Evolutionary conservation across 2,113 vertebrate genomes (phyloP), one percentile per base, ranked within the genome.

Genomic region (Corythoichthys haematopterus): DNA sequence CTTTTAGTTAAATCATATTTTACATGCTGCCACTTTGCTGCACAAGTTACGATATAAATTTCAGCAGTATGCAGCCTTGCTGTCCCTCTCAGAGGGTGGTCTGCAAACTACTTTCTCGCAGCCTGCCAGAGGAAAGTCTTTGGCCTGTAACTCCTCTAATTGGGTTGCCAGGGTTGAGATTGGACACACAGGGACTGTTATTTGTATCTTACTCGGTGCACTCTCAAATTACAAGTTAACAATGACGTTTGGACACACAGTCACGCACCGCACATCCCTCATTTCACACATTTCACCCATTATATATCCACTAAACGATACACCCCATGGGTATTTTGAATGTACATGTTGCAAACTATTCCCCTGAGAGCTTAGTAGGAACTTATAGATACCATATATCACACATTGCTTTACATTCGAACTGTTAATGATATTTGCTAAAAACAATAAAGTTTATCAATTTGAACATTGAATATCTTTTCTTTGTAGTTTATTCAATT

Each of bases 111-210:
- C 69, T 79, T 77, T 78, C 68, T 77, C 61, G 40, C 73, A 77
- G 76, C 46, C 56, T 75, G 46, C 71, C 55, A 53, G 65, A 80
- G 71, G 60, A 77, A 76, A 78, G 77, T 84, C 71, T 82, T 68
- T 65, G 78, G 74, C 80, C 77, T 70, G 70, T 72, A 78, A 71
- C 72, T 83, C 69, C 75, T 83, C 86, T 89, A 90, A 89, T 89
- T 89, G 82, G 87, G 85, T 81, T 43, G 69, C 67, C 64, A 70
- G 66, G 57, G 83, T 79, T 76, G 75, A 87, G 79, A 85, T 84
- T 84, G 75, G 76, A 79, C 84, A 74, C 69, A 74, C 70, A 51
- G 83, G 84, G 79, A 82, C 64, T 79, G 74, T 61, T 72, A 66
- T 82, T 86, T 87, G 76, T 70, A 81, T 85, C 68, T 68, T 64